phyloP scores from a whole-genome alignment of 2,797 vertebrate genomes.

The Pristis pectinata region DNA sequence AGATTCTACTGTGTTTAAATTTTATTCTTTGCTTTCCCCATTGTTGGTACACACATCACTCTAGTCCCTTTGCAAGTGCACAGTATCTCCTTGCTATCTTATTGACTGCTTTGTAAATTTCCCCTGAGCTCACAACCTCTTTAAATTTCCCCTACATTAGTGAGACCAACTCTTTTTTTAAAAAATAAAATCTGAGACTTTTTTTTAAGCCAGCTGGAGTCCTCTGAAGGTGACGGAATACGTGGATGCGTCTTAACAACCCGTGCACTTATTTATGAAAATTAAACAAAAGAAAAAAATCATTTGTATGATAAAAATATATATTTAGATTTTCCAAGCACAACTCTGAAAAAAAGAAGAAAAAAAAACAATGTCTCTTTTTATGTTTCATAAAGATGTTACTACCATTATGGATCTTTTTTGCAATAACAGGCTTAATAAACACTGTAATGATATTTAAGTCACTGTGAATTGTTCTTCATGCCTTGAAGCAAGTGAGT shows the following conservation, averaged over 20 bases:
- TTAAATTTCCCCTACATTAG: background rate
- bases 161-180: background rate
- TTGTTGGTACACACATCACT: constrained; percentile 1
- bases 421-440: constrained; percentile 39
- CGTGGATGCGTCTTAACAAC: constrained; percentile 37
- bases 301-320: constrained; percentile 41
- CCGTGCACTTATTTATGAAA: constrained; percentile 40
- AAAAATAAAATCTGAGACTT: too few relatives aligned
- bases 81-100: constrained; percentile 1
- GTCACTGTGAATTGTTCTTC: constrained; percentile 34
- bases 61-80: background rate
- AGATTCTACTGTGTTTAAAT: constrained; percentile 27
- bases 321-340: constrained; percentile 41
- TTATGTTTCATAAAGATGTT: constrained; percentile 41
- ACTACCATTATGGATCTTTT: constrained; percentile 39
- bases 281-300: constrained; percentile 36
- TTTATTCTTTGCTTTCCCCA: background rate
- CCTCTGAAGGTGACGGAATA: background rate
- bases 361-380: constrained; percentile 37
- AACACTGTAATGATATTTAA: constrained; percentile 38
- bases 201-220: background rate
- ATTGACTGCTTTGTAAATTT: constrained; percentile 16
- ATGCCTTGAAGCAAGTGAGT: constrained; percentile 25
- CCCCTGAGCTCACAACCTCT: background rate
- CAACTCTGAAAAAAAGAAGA: constrained; percentile 36